A percentile compares a stretch with the other conserved stretches of the same genome.
These are phyloP conservation scores for Papilio glaucus DNA, from an alignment of 1,140 invertebrate genomes.

Conservation along the genomic window DNA sequence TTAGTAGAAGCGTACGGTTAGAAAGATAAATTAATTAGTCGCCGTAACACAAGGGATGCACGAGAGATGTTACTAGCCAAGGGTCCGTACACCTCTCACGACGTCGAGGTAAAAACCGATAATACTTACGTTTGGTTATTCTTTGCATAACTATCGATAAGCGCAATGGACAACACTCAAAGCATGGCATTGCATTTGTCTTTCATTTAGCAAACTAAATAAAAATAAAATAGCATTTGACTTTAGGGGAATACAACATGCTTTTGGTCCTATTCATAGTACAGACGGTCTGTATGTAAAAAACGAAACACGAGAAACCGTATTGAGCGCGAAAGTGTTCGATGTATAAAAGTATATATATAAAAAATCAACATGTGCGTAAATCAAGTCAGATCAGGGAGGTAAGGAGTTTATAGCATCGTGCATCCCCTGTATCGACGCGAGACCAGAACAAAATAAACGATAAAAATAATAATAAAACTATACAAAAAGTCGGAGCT, in stretches of 20 bases:
- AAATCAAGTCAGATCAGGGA: constrained; percentile 59
- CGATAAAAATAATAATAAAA: constrained; percentile 59
- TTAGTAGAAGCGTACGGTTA: constrained; percentile 82
- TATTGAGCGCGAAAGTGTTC: neutral
- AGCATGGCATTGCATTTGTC: constrained; percentile 62
- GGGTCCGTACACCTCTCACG: no score
- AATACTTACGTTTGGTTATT: no score
- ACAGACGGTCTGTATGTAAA: constrained; percentile 24
- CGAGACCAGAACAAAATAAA: constrained; percentile 66
- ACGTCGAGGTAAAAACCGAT: no score
- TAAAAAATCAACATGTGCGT: constrained; percentile 48
- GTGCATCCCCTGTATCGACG: constrained; percentile 81
- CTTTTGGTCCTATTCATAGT: constrained; percentile 48
- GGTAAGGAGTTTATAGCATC: constrained; percentile 75
- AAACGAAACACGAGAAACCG: constrained; percentile 35
- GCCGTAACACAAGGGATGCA: no score
- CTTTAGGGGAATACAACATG: constrained; percentile 70
- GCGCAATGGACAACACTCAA: constrained; percentile 74
- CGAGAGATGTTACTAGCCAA: no score
- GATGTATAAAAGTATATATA: constrained; percentile 11
- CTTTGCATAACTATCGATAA: constrained; percentile 26
- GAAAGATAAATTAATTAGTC: constrained; percentile 54
- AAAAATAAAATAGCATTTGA: constrained; percentile 51
- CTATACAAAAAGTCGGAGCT: constrained; percentile 59
- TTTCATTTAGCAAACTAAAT: constrained; percentile 55